Evolutionary conservation across 53 echinoderm and acorn worm species (phyloP).

Genomic region (Antedon mediterranea): DNA sequence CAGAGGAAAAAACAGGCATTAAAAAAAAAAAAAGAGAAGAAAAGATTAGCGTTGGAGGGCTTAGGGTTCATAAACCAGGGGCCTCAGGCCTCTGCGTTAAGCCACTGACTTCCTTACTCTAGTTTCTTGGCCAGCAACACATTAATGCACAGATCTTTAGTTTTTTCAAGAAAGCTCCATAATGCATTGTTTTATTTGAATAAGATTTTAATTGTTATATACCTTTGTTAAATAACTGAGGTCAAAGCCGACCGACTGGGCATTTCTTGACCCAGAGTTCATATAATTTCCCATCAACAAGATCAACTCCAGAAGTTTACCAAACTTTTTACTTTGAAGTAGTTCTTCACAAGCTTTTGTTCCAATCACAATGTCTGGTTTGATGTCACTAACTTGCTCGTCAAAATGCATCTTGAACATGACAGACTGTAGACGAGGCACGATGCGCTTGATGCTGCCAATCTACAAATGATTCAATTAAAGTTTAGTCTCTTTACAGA

Average conservation of each 20-base stretch:
- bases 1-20: no score
- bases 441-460: conserved; percentile 60
- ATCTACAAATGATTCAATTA: conserved; percentile 29
- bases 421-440: conserved; percentile 72
- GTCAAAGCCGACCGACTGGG: conserved; percentile 77
- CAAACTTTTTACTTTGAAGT: conserved; percentile 52
- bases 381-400: conserved; percentile 68
- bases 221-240: conserved; percentile 93
- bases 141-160: no score
- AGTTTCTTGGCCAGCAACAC: no score
- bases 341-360: conserved; percentile 94
- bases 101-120: no score
- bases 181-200: no score
- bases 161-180: no score
- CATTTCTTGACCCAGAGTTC: conserved; percentile 89
- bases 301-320: conserved; percentile 53
- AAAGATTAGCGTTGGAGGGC: no score
- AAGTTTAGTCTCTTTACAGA: not conserved
- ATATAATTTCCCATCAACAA: conserved; percentile 93
- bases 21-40: no score
- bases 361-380: conserved; percentile 75
- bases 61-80: no score
- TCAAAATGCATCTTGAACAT: conserved; percentile 83
- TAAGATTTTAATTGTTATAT: no score
- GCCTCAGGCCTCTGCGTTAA: no score